phyloP scores from a whole-genome alignment of 1,140 invertebrate genomes.

The Drosophila truncata region DNA sequence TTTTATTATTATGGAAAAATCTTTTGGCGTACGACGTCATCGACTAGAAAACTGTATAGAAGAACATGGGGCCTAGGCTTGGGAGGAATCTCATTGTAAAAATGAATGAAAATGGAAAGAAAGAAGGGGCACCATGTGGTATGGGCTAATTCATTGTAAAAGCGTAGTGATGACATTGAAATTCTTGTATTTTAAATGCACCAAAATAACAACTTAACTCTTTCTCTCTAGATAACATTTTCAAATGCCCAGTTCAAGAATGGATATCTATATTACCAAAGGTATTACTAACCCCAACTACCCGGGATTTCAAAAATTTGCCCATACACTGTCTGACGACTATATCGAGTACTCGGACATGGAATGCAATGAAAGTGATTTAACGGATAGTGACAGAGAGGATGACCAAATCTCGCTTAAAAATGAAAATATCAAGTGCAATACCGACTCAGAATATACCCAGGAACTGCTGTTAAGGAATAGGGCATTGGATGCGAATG shows the following conservation, averaged over 20 bases:
- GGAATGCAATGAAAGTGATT: constrained; percentile 53
- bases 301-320: constrained; percentile 89
- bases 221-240: neutral
- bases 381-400: constrained; percentile 49
- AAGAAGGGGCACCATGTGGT: no score
- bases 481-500: neutral
- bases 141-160: neutral
- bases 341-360: constrained; percentile 54
- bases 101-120: constrained; percentile 1
- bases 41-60: neutral
- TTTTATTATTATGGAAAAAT: neutral
- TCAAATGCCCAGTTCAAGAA: constrained; percentile 41
- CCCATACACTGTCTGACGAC: constrained; percentile 80
- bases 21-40: neutral
- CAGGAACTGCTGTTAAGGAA: constrained; percentile 6
- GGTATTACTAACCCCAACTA: constrained; percentile 93
- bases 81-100: neutral
- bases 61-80: neutral
- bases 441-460: neutral
- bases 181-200: neutral
- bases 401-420: constrained; percentile 21
- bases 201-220: neutral
- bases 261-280: constrained; percentile 83
- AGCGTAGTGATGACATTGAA: constrained; percentile 2
- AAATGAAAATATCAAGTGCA: neutral